These are phyloP conservation scores for Rhizomys pruinosus DNA, from an alignment of 2,113 vertebrate genomes.

Conservation along the genomic window DNA sequence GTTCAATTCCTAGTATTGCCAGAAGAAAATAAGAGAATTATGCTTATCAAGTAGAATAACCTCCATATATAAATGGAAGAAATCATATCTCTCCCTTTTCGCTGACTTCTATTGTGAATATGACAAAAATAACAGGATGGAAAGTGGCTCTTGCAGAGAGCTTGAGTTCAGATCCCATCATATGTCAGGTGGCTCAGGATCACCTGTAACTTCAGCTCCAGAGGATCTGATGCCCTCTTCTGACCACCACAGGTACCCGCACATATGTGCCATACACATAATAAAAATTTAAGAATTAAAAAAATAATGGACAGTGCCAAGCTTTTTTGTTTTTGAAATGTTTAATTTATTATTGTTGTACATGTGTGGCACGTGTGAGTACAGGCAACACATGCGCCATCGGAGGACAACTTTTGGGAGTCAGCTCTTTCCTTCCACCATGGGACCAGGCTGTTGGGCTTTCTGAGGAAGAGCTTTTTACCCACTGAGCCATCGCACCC, in stretches of 20 bases:
- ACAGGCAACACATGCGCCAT: not conserved
- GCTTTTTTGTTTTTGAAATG: not conserved
- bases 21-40: not conserved
- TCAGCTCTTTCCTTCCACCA: not conserved
- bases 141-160: too few species aligned
- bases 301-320: not conserved
- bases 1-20: not conserved
- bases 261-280: too few species aligned
- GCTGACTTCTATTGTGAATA: not conserved
- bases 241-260: too few species aligned
- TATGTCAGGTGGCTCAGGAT: too few species aligned
- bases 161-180: too few species aligned
- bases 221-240: too few species aligned
- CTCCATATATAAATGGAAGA: not conserved
- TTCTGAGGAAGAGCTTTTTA: not conserved
- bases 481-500: accelerated
- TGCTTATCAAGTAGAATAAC: constrained; percentile 2
- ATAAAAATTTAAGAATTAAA: not conserved
- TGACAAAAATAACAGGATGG: not conserved
- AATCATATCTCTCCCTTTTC: not conserved
- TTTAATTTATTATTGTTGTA: too few species aligned
- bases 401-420: not conserved
- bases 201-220: too few species aligned
- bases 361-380: not conserved
- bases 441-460: too few species aligned